Base-by-base conservation (phyloP, 2,888 invertebrate genomes). In the Drosophila differens region DNA sequence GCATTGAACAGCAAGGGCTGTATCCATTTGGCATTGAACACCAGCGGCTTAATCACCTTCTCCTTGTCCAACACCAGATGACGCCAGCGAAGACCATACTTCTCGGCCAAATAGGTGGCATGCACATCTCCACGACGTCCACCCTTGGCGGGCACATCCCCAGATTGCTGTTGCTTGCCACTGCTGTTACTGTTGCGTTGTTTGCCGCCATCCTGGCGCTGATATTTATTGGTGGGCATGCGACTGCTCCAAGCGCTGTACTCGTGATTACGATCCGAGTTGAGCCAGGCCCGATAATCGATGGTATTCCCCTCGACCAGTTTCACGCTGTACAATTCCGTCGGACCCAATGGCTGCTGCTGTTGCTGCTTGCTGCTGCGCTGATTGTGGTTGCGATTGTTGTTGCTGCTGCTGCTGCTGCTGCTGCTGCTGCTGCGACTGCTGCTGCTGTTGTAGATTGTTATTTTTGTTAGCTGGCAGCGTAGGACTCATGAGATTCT, bases 1-100 rank as follows among this genome's bases (percentile, higher is more conserved):
- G 97, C 96, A 94, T 98, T 98, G 93, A 99, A 99, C 86, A 99
- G 95, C 10, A 98, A 97, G n/a, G 97, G 96, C 81, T 97, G 96
- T 71, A 99, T 94, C 99, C 99, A 99, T 0, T 95, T 95, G 41
- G 95, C 94, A 3, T 94, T 94, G 62, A 95, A 92, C 71, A 95
- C 94, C 32, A 95, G 93, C 74, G 93, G 94, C 91, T 90, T 94
- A 91, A 41, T 93, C 67, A 65, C 93, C 55, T 55, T 91, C 65
- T 63, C 93, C 83, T 77, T 92, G 54, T 93, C 91, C 2, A 93
- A 78, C 0, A 93, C 71, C 58, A 70, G 92, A 32, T 92, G 91
- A 49, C 95, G 94, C 97, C 97, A 97, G 19, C 95, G 94, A 59
- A 94, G 94, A 0, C 95, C 96, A 90, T 97, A 97, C 91, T 97